Conservation (phyloP, 1,140 invertebrate genomes). For the Pachyrhynchus sulphureomaculatus region DNA sequence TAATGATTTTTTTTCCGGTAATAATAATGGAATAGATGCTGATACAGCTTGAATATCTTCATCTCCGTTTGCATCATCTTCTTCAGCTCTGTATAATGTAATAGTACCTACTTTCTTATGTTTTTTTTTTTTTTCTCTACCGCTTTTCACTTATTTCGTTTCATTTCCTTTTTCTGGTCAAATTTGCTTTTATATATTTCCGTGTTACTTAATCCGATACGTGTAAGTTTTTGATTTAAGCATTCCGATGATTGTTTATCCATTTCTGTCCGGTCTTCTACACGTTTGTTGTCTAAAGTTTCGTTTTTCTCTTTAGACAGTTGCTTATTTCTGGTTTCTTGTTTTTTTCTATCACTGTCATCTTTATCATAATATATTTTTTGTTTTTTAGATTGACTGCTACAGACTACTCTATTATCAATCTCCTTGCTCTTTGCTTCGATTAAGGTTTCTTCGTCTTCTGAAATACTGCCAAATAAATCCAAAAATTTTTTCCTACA, state of each 20-base stretch:
- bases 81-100: slow-evolving; percentile 11
- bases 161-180: too few relatives aligned
- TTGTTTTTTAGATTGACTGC: not conserved
- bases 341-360: not conserved
- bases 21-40: not conserved
- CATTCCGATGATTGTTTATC: not conserved
- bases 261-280: not conserved
- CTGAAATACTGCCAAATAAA: slow-evolving; percentile 8
- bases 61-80: not conserved
- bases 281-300: not conserved
- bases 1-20: not conserved
- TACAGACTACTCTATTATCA: not conserved
- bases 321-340: not conserved
- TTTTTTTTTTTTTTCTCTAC: too few relatives aligned
- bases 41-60: slow-evolving; percentile 9
- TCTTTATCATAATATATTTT: too few relatives aligned
- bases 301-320: not conserved
- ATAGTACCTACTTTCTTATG: not conserved
- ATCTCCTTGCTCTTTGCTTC: not conserved
- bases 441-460: not conserved
- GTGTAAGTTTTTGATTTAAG: not conserved
- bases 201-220: not conserved
- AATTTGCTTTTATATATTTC: not conserved
- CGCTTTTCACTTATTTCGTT: too few relatives aligned
- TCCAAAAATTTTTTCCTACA: not conserved